These are phyloP conservation scores for Platichthys stellatus DNA, from an alignment of 2,113 vertebrate species.

Conservation along the genomic window DNA sequence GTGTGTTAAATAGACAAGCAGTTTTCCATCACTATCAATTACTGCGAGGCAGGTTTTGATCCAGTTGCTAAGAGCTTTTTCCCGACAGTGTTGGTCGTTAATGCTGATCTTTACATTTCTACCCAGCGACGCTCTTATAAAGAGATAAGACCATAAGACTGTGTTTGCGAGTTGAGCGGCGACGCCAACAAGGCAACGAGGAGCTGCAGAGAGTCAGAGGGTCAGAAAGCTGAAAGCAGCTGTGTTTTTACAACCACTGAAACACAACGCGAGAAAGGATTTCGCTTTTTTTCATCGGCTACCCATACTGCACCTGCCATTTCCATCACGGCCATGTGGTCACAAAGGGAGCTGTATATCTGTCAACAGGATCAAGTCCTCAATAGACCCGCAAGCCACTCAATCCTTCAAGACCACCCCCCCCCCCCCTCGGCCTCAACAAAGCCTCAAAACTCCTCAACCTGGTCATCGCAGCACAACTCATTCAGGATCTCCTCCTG, in stretches of 20 bases:
- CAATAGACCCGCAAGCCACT: constrained; percentile 73
- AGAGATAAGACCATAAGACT: constrained; percentile 77
- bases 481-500: constrained; percentile 46
- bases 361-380: constrained; percentile 79
- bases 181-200: constrained; percentile 77
- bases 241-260: constrained; percentile 84
- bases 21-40: constrained; percentile 76
- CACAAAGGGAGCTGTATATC: constrained; percentile 79
- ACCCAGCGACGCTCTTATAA: constrained; percentile 68
- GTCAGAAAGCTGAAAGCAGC: constrained; percentile 75
- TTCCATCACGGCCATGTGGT: constrained; percentile 78
- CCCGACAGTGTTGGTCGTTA: constrained; percentile 68
- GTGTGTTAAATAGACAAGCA: constrained; percentile 57
- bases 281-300: constrained; percentile 44
- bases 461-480: constrained; percentile 44
- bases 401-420: constrained; percentile 70
- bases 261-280: constrained; percentile 74
- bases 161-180: constrained; percentile 75
- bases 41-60: constrained; percentile 49
- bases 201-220: constrained; percentile 74
- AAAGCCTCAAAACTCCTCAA: constrained; percentile 59
- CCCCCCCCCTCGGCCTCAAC: constrained; percentile 44
- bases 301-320: constrained; percentile 79
- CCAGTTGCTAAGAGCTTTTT: constrained; percentile 66
- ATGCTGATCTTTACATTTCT: constrained; percentile 73